Evolutionary conservation across 2,797 vertebrate species (phyloP).

Genomic region (Ctenopoma multispine): DNA sequence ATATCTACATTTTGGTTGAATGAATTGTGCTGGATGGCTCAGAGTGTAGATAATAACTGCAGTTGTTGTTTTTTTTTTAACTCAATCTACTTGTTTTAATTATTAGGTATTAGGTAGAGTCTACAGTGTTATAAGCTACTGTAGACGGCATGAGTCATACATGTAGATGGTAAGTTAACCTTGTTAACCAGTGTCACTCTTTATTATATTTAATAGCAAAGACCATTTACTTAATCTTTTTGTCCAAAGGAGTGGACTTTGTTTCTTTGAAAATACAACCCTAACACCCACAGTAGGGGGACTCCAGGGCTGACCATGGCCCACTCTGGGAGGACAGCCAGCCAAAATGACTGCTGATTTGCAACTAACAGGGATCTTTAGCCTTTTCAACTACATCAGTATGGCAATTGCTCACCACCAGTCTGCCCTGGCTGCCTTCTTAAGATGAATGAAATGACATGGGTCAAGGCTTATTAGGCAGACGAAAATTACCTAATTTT

Average conservation of each 20-base stretch:
- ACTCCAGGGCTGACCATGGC: constrained; percentile 2
- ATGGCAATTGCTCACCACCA: constrained; percentile 39
- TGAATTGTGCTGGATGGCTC: no score
- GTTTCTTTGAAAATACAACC: not conserved
- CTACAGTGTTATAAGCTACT: no score
- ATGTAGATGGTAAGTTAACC: no score
- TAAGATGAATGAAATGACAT: constrained; percentile 40
- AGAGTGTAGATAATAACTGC: no score
- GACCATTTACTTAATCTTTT: constrained; percentile 2
- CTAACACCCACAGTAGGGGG: not conserved
- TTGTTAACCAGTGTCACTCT: no score
- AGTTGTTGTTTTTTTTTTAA: no score
- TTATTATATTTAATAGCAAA: not conserved
- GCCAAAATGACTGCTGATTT: constrained; percentile 53
- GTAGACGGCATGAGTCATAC: no score
- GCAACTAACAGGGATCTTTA: constrained; percentile 65
- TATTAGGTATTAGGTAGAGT: no score
- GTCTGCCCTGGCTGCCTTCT: constrained; percentile 30
- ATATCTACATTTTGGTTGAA: no score
- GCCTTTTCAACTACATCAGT: constrained; percentile 44
- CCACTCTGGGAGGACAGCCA: constrained; percentile 56
- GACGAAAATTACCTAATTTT: constrained; percentile 41
- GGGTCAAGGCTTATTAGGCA: constrained; percentile 30
- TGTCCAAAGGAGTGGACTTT: constrained; percentile 27
- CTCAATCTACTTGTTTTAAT: no score